Evolutionary conservation across 2,113 vertebrate genomes (phyloP).

Genomic region (Scomber scombrus): DNA sequence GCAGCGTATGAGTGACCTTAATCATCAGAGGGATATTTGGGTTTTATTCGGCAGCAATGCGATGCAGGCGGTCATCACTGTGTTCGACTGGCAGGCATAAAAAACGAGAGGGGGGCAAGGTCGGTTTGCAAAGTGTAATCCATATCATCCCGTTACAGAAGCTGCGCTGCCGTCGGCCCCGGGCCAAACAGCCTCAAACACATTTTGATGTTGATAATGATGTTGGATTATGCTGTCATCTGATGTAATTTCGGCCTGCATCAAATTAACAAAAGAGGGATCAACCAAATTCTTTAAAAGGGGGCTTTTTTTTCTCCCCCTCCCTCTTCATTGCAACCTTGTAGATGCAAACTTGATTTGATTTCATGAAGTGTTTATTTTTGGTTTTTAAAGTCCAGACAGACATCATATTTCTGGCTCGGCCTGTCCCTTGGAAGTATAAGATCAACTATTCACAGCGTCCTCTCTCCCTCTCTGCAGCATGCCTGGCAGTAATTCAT

Average conservation of each 20-base stretch:
- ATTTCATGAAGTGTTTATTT: constrained; percentile 55
- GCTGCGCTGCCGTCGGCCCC: constrained; percentile 52
- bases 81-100: constrained; percentile 73
- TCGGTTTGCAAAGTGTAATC: constrained; percentile 78
- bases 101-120: constrained; percentile 71
- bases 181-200: constrained; percentile 56
- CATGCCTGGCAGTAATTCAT: constrained; percentile 39
- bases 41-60: constrained; percentile 70
- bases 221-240: constrained; percentile 77
- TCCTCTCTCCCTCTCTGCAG: constrained; percentile 1
- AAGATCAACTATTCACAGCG: constrained; percentile 32
- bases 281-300: constrained; percentile 67
- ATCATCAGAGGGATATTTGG: constrained; percentile 82
- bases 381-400: constrained; percentile 6
- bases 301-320: constrained; percentile 3
- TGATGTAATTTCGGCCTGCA: constrained; percentile 72
- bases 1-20: constrained; percentile 82
- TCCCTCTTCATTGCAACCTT: constrained; percentile 23
- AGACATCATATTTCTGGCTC: constrained; percentile 24
- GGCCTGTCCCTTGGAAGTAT: constrained; percentile 40
- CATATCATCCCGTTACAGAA: constrained; percentile 79
- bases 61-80: constrained; percentile 62
- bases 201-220: constrained; percentile 75
- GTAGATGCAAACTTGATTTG: constrained; percentile 57
- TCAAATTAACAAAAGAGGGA: constrained; percentile 73